Evolutionary conservation across 1,140 invertebrate genomes (phyloP), one percentile per base, ranked within the genome.

Genomic region (Lordiphosa collinella): DNA sequence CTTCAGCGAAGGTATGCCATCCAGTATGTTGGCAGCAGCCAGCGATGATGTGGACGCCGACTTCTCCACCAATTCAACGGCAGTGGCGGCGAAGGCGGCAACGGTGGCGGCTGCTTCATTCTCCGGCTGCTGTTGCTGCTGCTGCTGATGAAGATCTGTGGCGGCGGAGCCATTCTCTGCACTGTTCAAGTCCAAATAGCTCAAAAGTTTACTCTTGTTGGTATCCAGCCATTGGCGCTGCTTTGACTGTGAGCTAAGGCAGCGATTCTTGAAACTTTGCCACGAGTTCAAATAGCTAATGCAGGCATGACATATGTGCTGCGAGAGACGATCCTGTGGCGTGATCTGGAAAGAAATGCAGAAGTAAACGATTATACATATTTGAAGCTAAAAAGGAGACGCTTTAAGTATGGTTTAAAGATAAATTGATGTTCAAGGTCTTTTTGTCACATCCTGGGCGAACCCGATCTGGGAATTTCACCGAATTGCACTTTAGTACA

Each of bases 251-350:
- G 88, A 79, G 32, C 65, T 79, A 25, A 86, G 47, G 50, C 86
- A 89, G 22, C 88, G 88, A 66, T 89, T 89, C 54, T 89, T 89
- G 48, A 89, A 89, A 52, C 88, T 89, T 59, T 89, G 88, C 88
- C 88, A 89, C 3, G 86, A 88, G 62, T 89, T 89, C 34, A 89
- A 58, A 60, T 88, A 89, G 53, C 88, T 89, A 47, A 89, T 89
- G 66, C 88, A 89, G 40, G 87, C 80, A 51, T 89, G 88, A 43
- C 88, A 89, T 18, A 89, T 89, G 4, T 87, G 62, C 49, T 74
- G 47, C 25, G 88, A 89, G 12, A 89, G 43, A 1, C 73, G 72
- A 73, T 89, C 88, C 69, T 73, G 53, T 6, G 74, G 43, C 18
- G 82, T 78, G 35, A 89, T 86, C 88, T 89, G 53, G 4, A 86